phyloP scores from a whole-genome alignment of 2,797 vertebrate species.

The Muscicapa comitata region DNA sequence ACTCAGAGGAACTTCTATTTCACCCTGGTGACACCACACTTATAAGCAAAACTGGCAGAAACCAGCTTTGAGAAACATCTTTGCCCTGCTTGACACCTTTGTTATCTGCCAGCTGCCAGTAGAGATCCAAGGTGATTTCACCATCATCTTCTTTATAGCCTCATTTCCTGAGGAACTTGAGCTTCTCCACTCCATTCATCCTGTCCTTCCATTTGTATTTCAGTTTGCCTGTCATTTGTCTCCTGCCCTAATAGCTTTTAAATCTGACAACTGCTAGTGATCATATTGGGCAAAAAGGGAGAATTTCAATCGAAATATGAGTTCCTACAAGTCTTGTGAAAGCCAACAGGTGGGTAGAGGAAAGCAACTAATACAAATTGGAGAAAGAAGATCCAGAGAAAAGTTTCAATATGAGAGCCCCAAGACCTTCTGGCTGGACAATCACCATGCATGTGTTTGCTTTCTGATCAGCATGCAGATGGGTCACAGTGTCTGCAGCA shows the following conservation, averaged over 20 bases:
- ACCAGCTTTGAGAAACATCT: neutral
- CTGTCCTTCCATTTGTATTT: neutral
- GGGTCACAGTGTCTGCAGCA: neutral
- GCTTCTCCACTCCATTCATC: neutral
- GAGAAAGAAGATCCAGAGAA: neutral
- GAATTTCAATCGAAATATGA: neutral
- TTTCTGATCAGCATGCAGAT: neutral
- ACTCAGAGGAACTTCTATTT: neutral
- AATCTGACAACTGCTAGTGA: neutral
- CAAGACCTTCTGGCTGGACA: neutral
- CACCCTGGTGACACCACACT: neutral
- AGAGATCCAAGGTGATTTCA: neutral
- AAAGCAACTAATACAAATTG: neutral
- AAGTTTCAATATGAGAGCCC: neutral
- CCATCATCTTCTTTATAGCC: neutral
- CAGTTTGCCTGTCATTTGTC: neutral
- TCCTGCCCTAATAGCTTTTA: neutral
- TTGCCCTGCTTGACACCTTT: neutral
- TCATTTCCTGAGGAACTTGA: conserved; percentile 2
- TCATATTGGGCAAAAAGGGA: neutral
- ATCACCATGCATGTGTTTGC: neutral
- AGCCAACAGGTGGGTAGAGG: neutral
- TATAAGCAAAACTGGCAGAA: neutral
- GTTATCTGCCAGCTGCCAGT: neutral
- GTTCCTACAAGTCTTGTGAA: neutral